Percentiles rank a stretch among this genome's conserved stretches.
Evolutionary conservation across 2,888 invertebrate genomes (phyloP).

Genomic region (Dinocampus coccinellae): DNA sequence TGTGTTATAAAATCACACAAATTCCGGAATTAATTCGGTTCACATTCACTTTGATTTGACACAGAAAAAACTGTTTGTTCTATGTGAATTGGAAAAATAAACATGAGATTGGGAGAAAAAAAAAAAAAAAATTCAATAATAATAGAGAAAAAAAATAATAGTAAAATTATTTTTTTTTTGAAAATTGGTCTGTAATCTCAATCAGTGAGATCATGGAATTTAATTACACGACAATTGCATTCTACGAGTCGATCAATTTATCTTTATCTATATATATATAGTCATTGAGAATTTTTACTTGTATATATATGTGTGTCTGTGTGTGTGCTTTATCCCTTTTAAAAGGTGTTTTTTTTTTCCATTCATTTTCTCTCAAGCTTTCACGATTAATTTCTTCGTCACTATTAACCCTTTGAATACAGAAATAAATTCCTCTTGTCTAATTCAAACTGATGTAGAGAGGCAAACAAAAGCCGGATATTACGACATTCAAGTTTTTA

Average conservation of each 20-base stretch:
- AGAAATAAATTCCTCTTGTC: slow-evolving; percentile 9
- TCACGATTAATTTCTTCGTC: neutral
- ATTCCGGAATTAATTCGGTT: neutral
- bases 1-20: neutral
- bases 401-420: neutral
- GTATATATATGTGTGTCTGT: too few relatives aligned
- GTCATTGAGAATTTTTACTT: neutral
- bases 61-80: slow-evolving; percentile 8
- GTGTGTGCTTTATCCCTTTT: neutral
- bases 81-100: neutral
- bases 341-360: neutral
- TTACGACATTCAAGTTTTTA: slow-evolving; percentile 28
- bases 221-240: slow-evolving; percentile 17
- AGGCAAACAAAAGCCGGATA: slow-evolving; percentile 20
- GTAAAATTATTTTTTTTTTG: neutral
- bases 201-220: neutral
- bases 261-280: neutral
- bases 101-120: neutral
- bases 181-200: neutral
- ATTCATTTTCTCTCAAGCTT: neutral
- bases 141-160: neutral
- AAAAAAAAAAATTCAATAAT: neutral
- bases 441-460: neutral
- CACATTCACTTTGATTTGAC: neutral
- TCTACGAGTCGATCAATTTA: neutral